A percentile compares a stretch with the other conserved stretches of the same genome.
These are phyloP conservation scores for Phoxinus dragarum DNA, from an alignment of 2,797 vertebrate genomes.

Conservation along the genomic window DNA sequence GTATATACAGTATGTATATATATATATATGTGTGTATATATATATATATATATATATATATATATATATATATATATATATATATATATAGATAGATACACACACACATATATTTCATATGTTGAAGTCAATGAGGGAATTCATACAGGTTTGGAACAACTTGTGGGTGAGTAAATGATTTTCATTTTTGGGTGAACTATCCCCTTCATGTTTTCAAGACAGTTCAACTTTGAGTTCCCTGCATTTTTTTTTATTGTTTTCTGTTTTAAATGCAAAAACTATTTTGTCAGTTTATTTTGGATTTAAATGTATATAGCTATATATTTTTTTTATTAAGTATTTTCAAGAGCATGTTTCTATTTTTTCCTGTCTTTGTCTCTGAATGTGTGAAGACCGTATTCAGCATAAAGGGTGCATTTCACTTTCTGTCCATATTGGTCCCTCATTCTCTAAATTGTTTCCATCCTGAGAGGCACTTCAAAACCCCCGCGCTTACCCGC, in stretches of 20 bases:
- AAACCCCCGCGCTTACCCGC: not conserved
- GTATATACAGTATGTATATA: too few species aligned
- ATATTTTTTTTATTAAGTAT: not conserved
- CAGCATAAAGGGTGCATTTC: not conserved
- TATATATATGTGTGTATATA: too few species aligned
- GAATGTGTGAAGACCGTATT: not conserved
- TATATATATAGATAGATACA: too few species aligned
- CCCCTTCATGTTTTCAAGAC: not conserved
- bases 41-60: too few species aligned
- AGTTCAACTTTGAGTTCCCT: not conserved
- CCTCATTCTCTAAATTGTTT: slow-evolving; percentile 26
- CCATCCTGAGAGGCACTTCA: slow-evolving; percentile 28
- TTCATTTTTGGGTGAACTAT: too few species aligned
- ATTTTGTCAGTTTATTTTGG: not conserved
- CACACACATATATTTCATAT: too few species aligned
- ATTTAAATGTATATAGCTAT: too few species aligned
- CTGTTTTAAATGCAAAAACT: not conserved
- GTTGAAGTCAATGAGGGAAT: too few species aligned
- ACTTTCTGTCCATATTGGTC: not conserved
- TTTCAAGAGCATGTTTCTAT: not conserved
- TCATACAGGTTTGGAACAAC: too few species aligned
- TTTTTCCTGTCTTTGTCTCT: not conserved
- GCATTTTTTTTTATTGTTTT: not conserved
- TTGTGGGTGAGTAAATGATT: too few species aligned
- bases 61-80: too few species aligned